A percentile compares a stretch with the other conserved stretches of the same genome.
These are phyloP conservation scores for Hypotaenidia okinawae DNA, from an alignment of 2,797 vertebrate genomes.

Conservation along the genomic window DNA sequence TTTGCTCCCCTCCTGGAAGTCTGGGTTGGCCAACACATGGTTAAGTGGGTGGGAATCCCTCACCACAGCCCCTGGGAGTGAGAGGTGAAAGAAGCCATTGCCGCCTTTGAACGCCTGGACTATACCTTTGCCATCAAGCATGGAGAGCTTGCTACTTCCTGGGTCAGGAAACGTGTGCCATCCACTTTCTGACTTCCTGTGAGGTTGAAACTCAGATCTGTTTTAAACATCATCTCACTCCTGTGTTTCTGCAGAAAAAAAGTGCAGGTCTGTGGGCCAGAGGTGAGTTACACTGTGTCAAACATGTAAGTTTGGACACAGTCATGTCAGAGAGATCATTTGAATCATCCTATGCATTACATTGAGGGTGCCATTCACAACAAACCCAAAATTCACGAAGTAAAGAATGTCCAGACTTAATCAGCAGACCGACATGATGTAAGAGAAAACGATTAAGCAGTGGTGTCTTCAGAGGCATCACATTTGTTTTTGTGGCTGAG, in stretches of 20 bases:
- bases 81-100: neutral
- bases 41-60: neutral
- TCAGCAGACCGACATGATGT: neutral
- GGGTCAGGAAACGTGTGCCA: rapidly evolving
- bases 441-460: neutral
- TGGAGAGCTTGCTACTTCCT: neutral
- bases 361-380: neutral
- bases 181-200: neutral
- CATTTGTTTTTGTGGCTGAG: neutral
- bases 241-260: neutral
- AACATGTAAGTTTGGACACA: neutral
- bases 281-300: neutral
- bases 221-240: neutral
- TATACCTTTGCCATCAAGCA: neutral
- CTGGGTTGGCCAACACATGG: neutral
- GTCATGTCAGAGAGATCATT: neutral
- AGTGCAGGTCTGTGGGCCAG: neutral
- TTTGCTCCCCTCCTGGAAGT: neutral
- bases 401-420: neutral
- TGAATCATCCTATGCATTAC: neutral
- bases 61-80: neutral
- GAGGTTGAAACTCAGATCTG: neutral
- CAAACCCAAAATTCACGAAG: neutral
- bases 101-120: neutral
- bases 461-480: neutral